phyloP scores from a whole-genome alignment of 1,140 invertebrate genomes.

The Hetaerina americana region DNA sequence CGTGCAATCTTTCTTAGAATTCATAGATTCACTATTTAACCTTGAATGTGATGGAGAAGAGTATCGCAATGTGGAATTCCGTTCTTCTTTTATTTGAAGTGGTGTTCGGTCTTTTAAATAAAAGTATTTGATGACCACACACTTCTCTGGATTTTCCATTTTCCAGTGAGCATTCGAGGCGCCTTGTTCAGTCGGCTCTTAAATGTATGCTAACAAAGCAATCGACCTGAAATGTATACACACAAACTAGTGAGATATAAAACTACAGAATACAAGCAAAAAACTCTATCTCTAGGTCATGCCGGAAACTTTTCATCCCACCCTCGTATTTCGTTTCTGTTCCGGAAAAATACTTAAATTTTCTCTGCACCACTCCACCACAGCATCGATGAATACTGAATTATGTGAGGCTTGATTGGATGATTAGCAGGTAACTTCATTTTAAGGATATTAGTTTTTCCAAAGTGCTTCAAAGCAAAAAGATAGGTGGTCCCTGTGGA shows the following conservation, averaged over 20 bases:
- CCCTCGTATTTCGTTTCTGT: no score
- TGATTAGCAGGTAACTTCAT: no score
- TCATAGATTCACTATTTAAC: background rate
- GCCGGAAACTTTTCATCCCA: background rate
- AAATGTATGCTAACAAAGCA: background rate
- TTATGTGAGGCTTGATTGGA: no score
- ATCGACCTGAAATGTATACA: background rate
- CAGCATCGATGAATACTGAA: no score
- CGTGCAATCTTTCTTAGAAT: background rate
- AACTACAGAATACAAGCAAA: background rate
- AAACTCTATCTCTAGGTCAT: background rate
- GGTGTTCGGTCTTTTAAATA: background rate
- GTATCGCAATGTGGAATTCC: background rate
- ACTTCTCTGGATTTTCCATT: background rate
- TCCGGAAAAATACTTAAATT: no score
- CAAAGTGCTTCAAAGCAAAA: no score
- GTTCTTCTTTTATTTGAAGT: background rate
- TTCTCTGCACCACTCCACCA: no score
- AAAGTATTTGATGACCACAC: background rate
- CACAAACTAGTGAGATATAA: background rate
- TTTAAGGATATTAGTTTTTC: no score
- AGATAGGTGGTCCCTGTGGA: no score
- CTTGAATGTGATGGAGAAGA: background rate
- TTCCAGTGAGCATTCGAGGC: background rate
- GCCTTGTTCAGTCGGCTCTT: background rate